Evolutionary conservation across 2,113 vertebrate species (phyloP), one percentile per base, ranked within the genome.

Genomic region (Takifugu flavidus): DNA sequence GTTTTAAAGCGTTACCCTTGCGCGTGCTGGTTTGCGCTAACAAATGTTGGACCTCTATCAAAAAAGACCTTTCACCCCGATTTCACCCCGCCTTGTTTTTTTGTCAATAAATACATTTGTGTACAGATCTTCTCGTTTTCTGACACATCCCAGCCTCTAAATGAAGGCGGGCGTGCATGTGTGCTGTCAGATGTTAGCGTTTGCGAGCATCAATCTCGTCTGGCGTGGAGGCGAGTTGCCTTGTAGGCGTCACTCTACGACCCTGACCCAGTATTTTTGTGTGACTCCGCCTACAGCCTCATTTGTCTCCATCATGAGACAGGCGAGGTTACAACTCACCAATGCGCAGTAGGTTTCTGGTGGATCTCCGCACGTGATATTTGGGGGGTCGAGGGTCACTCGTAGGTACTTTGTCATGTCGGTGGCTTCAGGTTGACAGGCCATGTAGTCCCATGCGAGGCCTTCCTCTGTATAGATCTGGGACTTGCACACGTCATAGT

Each of bases 401-500:
- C 94, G 94, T 57, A 98, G 92, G 12, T 94, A 98, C 82, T 95
- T 94, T 82, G 98, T 98, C 96, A 99, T 96, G 86, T 98, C 95
- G 45, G 92, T 95, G 69, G 94, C 94, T 92, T 99, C 96, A 0
- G 96, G 98, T 77, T 99, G 96, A 89, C 98, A 99, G 80, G 98
- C 96, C 94, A 96, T 98, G 91, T 99, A 99, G 94, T 99, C 96
- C 98, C 98, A 99, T 13, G 94, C 89, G 84, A 95, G 93, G 67
- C 94, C 98, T 83, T 99, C 96, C 78, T 99, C 98, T 0, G 95
- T 96, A 79, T 98, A 98, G 86, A 98, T 95, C 82, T 95, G 95
- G 62, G 94, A 98, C 83, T 99, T 99, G 85, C 98, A 99, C 67
- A 98, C 92, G 0, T 98, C 96, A 62, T 99, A 99, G 88, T 98